phyloP scores from a whole-genome alignment of 1,140 invertebrate species.

The Heliconius congener region DNA sequence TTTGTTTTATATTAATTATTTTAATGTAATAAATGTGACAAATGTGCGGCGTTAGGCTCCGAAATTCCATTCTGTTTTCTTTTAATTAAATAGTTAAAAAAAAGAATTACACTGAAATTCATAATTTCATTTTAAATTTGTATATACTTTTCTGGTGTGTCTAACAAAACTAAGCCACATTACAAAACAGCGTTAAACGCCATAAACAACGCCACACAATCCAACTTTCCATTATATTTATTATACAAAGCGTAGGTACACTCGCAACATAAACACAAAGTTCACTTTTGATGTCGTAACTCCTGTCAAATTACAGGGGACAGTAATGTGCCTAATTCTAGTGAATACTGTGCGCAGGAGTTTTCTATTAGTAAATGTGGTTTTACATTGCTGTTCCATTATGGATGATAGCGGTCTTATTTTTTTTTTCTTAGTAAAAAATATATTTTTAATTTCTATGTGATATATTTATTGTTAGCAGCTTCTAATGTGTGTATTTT shows the following conservation, averaged over 20 bases:
- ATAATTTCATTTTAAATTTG: too few species aligned
- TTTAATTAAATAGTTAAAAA: too few species aligned
- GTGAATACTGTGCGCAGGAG: constrained; percentile 63
- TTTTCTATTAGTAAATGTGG: constrained; percentile 76
- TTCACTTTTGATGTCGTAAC: constrained; percentile 53
- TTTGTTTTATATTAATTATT: too few species aligned
- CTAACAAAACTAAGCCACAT: not conserved
- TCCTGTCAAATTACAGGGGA: constrained; percentile 65
- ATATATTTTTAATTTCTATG: too few species aligned
- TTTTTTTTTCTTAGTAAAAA: not conserved
- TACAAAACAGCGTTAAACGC: not conserved
- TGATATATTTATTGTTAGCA: too few species aligned
- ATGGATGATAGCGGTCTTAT: constrained; percentile 23
- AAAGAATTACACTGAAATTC: too few species aligned
- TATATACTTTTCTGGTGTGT: too few species aligned
- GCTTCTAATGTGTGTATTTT: too few species aligned
- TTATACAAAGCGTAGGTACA: constrained; percentile 28
- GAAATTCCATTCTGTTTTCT: too few species aligned
- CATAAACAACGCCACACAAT: constrained; percentile 3
- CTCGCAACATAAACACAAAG: constrained; percentile 40
- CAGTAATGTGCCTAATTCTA: constrained; percentile 72
- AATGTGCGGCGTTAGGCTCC: too few species aligned
- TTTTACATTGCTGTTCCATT: constrained; percentile 48
- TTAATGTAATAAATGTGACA: too few species aligned
- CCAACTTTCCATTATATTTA: constrained; percentile 31